Conservation (phyloP, 2,888 invertebrate genomes). For the Ferrisia virgata region DNA sequence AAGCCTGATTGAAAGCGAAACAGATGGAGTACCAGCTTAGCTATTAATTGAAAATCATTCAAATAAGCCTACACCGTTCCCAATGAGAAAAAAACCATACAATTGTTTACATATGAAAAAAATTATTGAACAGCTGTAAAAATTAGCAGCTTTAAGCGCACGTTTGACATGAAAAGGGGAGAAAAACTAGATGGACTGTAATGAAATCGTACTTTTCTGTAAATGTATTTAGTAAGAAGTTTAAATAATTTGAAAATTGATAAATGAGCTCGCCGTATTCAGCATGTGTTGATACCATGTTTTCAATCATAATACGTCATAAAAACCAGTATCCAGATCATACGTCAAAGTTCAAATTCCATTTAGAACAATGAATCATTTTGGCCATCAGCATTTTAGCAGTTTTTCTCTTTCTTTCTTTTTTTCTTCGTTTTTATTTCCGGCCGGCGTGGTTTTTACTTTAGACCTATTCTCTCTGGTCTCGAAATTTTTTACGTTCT, state of each 20-base stretch:
- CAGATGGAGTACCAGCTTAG: no score
- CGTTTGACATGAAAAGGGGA: no score
- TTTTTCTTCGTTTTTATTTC: neutral
- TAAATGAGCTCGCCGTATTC: neutral
- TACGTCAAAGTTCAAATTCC: neutral
- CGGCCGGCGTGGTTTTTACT: no score
- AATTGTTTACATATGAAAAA: no score
- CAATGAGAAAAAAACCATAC: no score
- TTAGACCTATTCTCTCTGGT: neutral
- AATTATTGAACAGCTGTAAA: no score
- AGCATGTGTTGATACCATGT: neutral
- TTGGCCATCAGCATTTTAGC: neutral
- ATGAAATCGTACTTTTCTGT: neutral
- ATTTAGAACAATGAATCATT: constrained; percentile 2
- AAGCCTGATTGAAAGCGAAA: no score
- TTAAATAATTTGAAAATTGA: neutral
- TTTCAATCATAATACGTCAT: neutral
- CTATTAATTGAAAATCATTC: no score
- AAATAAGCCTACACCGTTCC: no score
- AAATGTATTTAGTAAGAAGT: no score
- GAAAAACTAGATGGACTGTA: neutral
- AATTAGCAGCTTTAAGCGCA: no score
- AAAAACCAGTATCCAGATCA: neutral
- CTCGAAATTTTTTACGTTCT: neutral
- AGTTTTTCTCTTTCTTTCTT: neutral